Conservation (phyloP, 2,888 invertebrate species). For the Scelioninae gen. 2 region DNA sequence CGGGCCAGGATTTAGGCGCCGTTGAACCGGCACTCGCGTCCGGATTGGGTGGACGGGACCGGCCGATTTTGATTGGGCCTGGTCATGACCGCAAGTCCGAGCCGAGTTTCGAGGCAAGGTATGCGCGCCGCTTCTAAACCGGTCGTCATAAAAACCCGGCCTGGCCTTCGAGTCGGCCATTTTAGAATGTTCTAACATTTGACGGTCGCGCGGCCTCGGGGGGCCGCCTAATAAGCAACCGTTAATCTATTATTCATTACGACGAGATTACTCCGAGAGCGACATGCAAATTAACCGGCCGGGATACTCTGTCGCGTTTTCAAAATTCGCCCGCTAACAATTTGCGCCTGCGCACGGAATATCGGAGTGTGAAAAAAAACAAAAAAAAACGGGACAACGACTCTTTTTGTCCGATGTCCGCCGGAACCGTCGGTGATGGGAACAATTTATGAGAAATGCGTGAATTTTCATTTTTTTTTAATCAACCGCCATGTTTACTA, state of each 20-base stretch:
- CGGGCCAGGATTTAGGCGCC: conserved; percentile 13
- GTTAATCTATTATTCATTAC: conserved; percentile 73
- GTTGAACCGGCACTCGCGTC: conserved; percentile 2
- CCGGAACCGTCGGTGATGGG: too few species aligned
- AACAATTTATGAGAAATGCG: too few species aligned
- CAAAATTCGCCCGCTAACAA: conserved; percentile 28
- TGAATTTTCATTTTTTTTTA: too few species aligned
- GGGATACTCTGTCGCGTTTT: conserved; percentile 43
- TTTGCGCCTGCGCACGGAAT: too few species aligned
- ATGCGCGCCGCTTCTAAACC: conserved; percentile 72
- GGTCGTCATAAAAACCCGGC: conserved; percentile 72
- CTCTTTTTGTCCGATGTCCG: too few species aligned
- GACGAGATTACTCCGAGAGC: conserved; percentile 64
- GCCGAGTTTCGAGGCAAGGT: conserved; percentile 51
- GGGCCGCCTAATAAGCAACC: conserved; percentile 71
- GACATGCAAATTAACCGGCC: conserved; percentile 66
- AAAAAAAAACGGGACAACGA: too few species aligned
- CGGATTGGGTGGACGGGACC: conserved; percentile 17
- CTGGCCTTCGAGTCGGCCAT: conserved; percentile 73
- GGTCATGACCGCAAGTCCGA: conserved; percentile 54
- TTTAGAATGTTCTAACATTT: conserved; percentile 74
- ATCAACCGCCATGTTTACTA: too few species aligned
- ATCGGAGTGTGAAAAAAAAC: too few species aligned
- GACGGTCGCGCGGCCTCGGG: conserved; percentile 70
- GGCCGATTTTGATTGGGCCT: conserved; percentile 58